A percentile compares a stretch with the other conserved stretches of the same genome.
phyloP scores from a whole-genome alignment of 2,113 vertebrate species.

The Tragelaphus scriptus region DNA sequence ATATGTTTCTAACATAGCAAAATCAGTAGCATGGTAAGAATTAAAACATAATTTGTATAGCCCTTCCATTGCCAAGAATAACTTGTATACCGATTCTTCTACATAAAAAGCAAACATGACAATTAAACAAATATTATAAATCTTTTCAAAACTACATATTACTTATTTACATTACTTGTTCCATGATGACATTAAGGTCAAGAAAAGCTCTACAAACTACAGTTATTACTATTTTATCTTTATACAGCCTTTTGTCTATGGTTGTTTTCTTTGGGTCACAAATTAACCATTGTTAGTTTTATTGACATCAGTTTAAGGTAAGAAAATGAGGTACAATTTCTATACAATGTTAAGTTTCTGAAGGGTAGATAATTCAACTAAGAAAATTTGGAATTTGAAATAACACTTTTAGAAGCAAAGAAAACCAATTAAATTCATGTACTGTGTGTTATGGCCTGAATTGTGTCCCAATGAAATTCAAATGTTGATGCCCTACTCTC shows the following conservation, averaged over 20 bases:
- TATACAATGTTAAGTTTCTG: not conserved
- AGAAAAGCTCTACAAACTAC: slow-evolving; percentile 47
- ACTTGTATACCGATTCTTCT: not conserved
- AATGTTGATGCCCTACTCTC: not conserved
- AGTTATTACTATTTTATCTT: slow-evolving; percentile 67
- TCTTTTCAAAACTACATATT: slow-evolving; percentile 47
- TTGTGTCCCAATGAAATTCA: not conserved
- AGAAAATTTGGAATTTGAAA: slow-evolving; percentile 3
- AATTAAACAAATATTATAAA: slow-evolving; percentile 54
- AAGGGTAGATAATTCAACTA: not conserved
- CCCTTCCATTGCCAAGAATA: slow-evolving; percentile 52
- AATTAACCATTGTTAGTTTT: slow-evolving; percentile 61
- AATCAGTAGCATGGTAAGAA: slow-evolving; percentile 72
- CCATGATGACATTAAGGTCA: slow-evolving; percentile 26
- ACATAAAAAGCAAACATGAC: slow-evolving; percentile 45
- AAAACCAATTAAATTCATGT: slow-evolving; percentile 5
- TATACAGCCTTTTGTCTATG: slow-evolving; percentile 61
- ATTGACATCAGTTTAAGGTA: slow-evolving; percentile 9
- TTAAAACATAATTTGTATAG: slow-evolving; percentile 68
- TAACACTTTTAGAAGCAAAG: not conserved
- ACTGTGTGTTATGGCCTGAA: not conserved
- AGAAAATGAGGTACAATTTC: slow-evolving; percentile 54
- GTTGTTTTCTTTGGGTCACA: slow-evolving; percentile 63
- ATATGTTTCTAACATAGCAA: slow-evolving; percentile 62
- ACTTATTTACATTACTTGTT: slow-evolving; percentile 49